phyloP scores from a whole-genome alignment of 2,888 invertebrate species.

The Pediacus dermestoides region DNA sequence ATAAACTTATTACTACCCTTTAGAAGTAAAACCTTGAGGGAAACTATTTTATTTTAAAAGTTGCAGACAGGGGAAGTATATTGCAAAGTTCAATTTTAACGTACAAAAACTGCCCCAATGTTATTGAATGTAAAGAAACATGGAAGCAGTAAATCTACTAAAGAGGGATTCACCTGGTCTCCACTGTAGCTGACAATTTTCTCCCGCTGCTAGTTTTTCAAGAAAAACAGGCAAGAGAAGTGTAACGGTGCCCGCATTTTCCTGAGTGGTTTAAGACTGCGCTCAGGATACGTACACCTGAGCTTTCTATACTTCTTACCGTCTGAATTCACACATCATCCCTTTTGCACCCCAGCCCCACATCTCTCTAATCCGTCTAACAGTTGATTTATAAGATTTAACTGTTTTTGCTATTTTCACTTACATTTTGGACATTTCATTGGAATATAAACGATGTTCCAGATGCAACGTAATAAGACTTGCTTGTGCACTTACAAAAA shows the following conservation, averaged over 20 bases:
- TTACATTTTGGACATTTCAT: too few relatives aligned
- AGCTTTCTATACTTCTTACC: neutral
- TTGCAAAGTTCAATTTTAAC: too few relatives aligned
- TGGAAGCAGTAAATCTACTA: neutral
- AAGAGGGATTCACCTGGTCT: constrained; percentile 1
- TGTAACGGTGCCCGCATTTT: constrained; percentile 2
- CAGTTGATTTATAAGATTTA: constrained; percentile 1
- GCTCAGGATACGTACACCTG: constrained; percentile 3
- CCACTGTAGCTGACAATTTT: constrained; percentile 1
- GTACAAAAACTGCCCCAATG: too few relatives aligned
- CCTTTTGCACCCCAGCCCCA: neutral
- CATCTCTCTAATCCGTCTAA: neutral
- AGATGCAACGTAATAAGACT: too few relatives aligned
- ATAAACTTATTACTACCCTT: too few relatives aligned
- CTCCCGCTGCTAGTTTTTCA: neutral
- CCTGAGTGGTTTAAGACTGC: constrained; percentile 2
- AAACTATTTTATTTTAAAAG: too few relatives aligned
- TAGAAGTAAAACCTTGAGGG: too few relatives aligned
- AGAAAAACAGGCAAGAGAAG: neutral
- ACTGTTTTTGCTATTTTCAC: neutral
- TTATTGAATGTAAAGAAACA: too few relatives aligned
- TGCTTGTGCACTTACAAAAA: too few relatives aligned
- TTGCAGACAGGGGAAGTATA: too few relatives aligned
- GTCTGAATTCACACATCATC: constrained; percentile 2
- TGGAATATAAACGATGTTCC: too few relatives aligned